These are phyloP conservation scores for Ganaspis sp. DNA, from an alignment of 1,140 invertebrate genomes.

Conservation along the genomic window DNA sequence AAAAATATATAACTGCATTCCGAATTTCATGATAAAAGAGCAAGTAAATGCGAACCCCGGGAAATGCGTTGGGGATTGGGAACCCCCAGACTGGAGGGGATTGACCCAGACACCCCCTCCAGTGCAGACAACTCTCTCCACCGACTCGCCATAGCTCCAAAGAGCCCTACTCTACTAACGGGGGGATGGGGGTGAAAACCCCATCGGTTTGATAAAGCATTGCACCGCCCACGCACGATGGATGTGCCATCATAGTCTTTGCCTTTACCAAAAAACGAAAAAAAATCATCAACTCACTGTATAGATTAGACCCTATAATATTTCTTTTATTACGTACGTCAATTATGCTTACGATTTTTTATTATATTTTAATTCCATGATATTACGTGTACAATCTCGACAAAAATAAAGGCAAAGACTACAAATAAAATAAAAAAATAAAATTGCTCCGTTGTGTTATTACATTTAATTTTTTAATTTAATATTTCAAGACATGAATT, in stretches of 20 bases:
- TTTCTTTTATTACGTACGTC: not conserved
- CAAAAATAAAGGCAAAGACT: too few relatives aligned
- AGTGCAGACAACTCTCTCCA: slow-evolving; percentile 66
- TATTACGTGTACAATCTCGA: too few relatives aligned
- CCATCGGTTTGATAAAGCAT: slow-evolving; percentile 67
- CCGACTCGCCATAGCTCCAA: slow-evolving; percentile 55
- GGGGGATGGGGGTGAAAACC: slow-evolving; percentile 63
- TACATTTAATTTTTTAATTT: too few relatives aligned
- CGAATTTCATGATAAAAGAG: slow-evolving; percentile 40
- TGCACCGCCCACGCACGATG: slow-evolving; percentile 65
- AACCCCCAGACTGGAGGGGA: slow-evolving; percentile 73
- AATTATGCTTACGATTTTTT: too few relatives aligned
- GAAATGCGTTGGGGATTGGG: slow-evolving; percentile 74
- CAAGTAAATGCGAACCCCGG: slow-evolving; percentile 70
- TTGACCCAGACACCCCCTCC: slow-evolving; percentile 77
- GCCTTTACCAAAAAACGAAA: slow-evolving; percentile 33
- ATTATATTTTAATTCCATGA: too few relatives aligned
- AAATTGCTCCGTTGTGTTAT: too few relatives aligned
- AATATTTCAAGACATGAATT: too few relatives aligned
- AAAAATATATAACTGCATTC: slow-evolving; percentile 22
- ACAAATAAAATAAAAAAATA: too few relatives aligned
- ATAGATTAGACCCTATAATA: too few relatives aligned
- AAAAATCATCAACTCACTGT: not conserved
- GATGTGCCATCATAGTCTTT: slow-evolving; percentile 44
- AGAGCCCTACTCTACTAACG: slow-evolving; percentile 63